Percentiles rank a stretch among this genome's conserved stretches.
These are phyloP conservation scores for Muntiacus reevesi DNA, from an alignment of 2,113 vertebrate species.

Conservation along the genomic window DNA sequence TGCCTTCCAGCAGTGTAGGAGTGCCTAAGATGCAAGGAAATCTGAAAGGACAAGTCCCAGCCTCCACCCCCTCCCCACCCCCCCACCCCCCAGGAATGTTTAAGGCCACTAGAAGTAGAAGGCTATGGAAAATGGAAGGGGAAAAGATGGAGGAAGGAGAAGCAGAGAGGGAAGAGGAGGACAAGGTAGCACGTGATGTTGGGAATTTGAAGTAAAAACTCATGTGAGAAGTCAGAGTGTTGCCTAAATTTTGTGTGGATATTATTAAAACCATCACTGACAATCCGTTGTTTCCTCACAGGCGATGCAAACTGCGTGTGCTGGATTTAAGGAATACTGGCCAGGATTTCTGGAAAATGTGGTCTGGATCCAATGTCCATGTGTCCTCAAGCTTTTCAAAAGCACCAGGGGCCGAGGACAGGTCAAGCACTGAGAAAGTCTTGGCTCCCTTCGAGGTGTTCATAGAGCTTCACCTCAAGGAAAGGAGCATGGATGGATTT, in stretches of 20 bases:
- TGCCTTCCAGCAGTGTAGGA: not conserved
- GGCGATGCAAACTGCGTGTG: not conserved
- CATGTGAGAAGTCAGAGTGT: not conserved
- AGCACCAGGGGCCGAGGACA: not conserved
- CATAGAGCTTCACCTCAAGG: not conserved
- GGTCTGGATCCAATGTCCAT: not conserved
- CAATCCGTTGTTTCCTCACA: not conserved
- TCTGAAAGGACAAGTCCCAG: not conserved
- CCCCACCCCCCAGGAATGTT: not conserved
- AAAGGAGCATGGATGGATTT: not conserved
- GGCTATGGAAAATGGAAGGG: not conserved
- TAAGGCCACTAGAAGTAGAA: not conserved
- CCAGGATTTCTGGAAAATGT: not conserved
- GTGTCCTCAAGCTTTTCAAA: rapidly evolving
- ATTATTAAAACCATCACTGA: not conserved
- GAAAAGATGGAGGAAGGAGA: not conserved
- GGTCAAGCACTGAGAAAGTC: rapidly evolving
- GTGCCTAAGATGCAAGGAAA: not conserved
- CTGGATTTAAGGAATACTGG: not conserved
- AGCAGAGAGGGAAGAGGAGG: not conserved
- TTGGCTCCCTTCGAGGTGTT: not conserved
- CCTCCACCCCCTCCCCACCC: no score
- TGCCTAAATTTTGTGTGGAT: not conserved
- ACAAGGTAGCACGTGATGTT: not conserved
- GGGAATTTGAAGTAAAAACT: not conserved